Evolutionary conservation across 2,797 vertebrate species (phyloP), one percentile per base, ranked within the genome.

Genomic region (Phalloptychus januarius): DNA sequence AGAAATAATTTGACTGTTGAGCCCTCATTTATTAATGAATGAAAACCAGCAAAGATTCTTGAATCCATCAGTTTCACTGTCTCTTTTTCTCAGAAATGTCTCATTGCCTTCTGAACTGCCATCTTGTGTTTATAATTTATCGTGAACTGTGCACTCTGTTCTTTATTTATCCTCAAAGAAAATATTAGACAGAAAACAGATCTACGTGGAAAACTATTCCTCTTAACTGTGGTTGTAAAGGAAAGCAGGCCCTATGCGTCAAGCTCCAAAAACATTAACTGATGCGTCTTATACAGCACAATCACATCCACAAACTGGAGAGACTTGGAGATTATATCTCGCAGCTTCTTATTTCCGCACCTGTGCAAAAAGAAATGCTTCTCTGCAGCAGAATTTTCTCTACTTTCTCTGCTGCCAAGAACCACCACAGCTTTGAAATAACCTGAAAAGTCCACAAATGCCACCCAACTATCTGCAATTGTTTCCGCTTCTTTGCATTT

Each of bases 141-240:
- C 50, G 38, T 71, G 63, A 44, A 18, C 71, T 5, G n/a, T 79
- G 67, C 0, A 13, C 79, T 76, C 42, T 42, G 61, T 46, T 78
- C 54, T 76, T 75, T 50, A 70, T 82, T 80, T 67, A 70, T 83
- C 80, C 74, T 80, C 71, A 73, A 76, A 81, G 61, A 50, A 70
- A 79, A 78, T 46, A 44, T 76, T 11, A 46, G 48, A 7, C 44
- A 48, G 28, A 70, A 48, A 10, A 23, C 31, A 72, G 42, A 28
- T 78, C 72, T 74, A 20, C 61, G 65, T 15, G 16, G 61, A 63
- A 48, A 65, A 83, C 77, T 74, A 72, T 76, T 72, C 84, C 74
- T 86, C 36, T 82, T 69, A 45, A 28, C 52, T 33, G 20, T 11
- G 7, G 56, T 46, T 82, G 28, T 76, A 75, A 81, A 81, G 44